phyloP scores from a whole-genome alignment of 2,888 invertebrate species.

The Galerucella pusilla region DNA sequence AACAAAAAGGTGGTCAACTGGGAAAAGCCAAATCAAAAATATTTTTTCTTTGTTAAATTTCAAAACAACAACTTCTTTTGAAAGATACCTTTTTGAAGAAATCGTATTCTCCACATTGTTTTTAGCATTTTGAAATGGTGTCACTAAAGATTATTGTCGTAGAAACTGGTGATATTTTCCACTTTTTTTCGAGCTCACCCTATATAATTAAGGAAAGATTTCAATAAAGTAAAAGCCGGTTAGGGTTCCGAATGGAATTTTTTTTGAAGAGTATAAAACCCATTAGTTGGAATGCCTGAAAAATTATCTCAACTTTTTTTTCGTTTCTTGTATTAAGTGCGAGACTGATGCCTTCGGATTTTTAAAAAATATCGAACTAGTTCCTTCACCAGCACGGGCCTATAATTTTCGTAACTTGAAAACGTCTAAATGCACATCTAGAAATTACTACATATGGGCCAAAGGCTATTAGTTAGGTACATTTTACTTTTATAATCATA shows the following conservation, averaged over 20 bases:
- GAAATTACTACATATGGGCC: constrained; percentile 18
- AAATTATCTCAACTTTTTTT: neutral
- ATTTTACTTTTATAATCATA: constrained; percentile 29
- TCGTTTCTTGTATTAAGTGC: neutral
- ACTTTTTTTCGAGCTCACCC: no score
- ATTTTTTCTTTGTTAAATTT: no score
- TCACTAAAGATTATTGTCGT: no score
- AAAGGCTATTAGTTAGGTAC: constrained; percentile 26
- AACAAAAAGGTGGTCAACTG: no score
- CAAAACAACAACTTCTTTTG: no score
- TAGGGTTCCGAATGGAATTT: neutral
- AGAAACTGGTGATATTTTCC: no score
- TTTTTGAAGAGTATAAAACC: neutral
- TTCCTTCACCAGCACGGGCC: constrained; percentile 20
- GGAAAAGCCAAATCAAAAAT: no score
- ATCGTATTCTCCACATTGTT: no score
- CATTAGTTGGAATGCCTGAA: constrained; percentile 1
- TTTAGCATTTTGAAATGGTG: no score
- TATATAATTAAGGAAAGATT: no score
- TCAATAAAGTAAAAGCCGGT: no score
- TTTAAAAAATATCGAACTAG: constrained; percentile 24
- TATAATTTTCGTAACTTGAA: constrained; percentile 32
- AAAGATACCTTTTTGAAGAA: no score
- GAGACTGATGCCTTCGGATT: constrained; percentile 1
- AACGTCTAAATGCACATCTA: constrained; percentile 18